Base-by-base conservation (phyloP, 2,113 vertebrate genomes). In the Xiphias gladius region DNA sequence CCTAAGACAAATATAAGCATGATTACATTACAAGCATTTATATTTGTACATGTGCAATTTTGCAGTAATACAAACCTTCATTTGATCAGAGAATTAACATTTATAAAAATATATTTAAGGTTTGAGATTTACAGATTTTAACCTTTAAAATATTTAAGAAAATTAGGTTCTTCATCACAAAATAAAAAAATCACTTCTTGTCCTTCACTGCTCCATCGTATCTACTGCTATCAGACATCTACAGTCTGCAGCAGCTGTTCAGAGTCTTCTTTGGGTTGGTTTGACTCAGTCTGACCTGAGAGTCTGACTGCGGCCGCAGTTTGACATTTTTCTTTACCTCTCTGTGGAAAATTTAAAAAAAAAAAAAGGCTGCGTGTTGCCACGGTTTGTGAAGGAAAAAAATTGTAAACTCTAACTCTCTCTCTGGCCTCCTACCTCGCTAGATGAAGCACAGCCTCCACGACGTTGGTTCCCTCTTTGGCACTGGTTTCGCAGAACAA, bases 401-500 rank as follows among this genome's bases (percentile, higher is more conserved):
- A 24, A 20, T 28, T 32, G 24, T 1, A 57, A 68, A 58, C 7
- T 79, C 26, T 46, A 46, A 26, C 32, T 26, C 30, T 22, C 39
- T 35, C 59, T 55, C 39, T 5, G 20, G 57, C 63, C 46, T 86
- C 73, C 76, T 92, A 94, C 95, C 88, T 91, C 5, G 95, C 92
- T 0, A 93, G 92, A 79, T 95, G 95, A 70, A 95, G 94, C 80
- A 94, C 94, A 0, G 92, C 92, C 79, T 96, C 95, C 1, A 93
- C 92, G 5, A 87, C 72, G 0, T 86, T 95, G 37, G 92, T 95
- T 62, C 95, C 89, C 0, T 96, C 95, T 85, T 96, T 97, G 81
- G 95, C 92, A 17, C 95, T 96, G 9, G 94, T 95, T 86, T 96
- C 93, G 0, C 95, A 96, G 93, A 96, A 95, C 63, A 94, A 84